Base-by-base conservation (phyloP, 37 sponge, comb jelly and placozoan species). In the Eunapius fragilis region DNA sequence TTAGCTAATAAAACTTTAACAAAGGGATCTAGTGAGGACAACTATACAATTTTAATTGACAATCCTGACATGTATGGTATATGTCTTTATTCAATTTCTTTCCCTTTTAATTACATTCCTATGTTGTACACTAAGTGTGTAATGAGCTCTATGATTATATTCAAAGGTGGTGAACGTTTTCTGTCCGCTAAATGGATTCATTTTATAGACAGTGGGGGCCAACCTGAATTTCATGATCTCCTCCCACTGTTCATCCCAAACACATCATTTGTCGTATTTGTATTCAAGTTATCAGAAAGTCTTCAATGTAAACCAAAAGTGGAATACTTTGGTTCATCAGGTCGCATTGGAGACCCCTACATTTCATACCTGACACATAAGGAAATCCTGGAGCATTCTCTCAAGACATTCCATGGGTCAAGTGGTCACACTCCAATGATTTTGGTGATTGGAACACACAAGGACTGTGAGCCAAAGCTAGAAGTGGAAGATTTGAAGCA, bases 171-270 rank as follows among this genome's bases (percentile, higher is more conserved):
- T 19, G 58, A 58, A 58, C 6, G 1, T 2, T 17, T 58, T 58
- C 58, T 58, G 58, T 19, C 58, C 22, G 14, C 19, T 13, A 58
- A 11, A 58, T 58, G 58, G 58, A 58, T 58, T 19, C 58, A 58
- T 11, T 77, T 78, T 28, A 78, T 78, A 78, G 78, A 78, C 78
- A 78, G 78, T 78, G 78, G 78, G 0, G 78, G 78, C 9, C 78
- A 78, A 25, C 78, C 78, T 78, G 45, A 78, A 12, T 78, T 78
- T 37, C 78, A 78, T 48, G 78, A 78, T 41, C 28, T 78, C 0
- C 47, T 78, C 5, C 78, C 78, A 37, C 25, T 37, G 2, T 78
- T 78, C 25, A 47, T 78, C 24, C 27, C 28, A 47, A 78, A 78
- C 50, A 78, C 78, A 19, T 30, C 78, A 25, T 26, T 37, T 38